Percentiles rank a stretch among this genome's conserved stretches.
phyloP scores from a whole-genome alignment of 2,888 invertebrate species.

The Athalia cordata region DNA sequence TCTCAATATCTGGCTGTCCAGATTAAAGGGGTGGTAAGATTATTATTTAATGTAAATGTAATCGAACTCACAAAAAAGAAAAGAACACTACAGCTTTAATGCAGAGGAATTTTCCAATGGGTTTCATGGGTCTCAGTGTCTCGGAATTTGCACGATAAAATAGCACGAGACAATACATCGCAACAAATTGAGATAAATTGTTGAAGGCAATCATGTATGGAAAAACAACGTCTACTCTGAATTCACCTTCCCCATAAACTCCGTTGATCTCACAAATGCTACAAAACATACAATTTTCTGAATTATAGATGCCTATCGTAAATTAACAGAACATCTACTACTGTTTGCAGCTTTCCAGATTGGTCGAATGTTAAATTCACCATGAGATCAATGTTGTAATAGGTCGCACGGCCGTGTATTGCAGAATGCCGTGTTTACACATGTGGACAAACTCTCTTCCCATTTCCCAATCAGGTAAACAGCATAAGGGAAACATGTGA shows the following conservation, averaged over 20 bases:
- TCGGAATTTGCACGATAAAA: slow-evolving; percentile 93
- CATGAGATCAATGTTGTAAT: slow-evolving; percentile 92
- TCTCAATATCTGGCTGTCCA: background rate
- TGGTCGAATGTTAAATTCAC: slow-evolving; percentile 76
- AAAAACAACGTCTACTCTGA: slow-evolving; percentile 89
- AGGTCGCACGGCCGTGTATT: slow-evolving; percentile 94
- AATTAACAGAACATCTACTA: no score
- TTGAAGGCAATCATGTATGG: slow-evolving; percentile 92
- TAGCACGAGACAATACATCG: slow-evolving; percentile 96
- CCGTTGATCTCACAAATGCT: slow-evolving; percentile 89
- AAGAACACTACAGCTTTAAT: slow-evolving; percentile 98
- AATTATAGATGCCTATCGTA: background rate
- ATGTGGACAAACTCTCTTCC: slow-evolving; percentile 94
- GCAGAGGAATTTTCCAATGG: slow-evolving; percentile 95
- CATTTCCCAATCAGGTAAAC: slow-evolving; percentile 94
- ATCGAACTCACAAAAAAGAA: slow-evolving; percentile 93
- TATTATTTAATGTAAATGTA: slow-evolving; percentile 16
- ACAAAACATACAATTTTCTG: slow-evolving; percentile 61
- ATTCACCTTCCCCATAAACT: slow-evolving; percentile 94
- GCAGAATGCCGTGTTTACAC: slow-evolving; percentile 97
- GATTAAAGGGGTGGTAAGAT: background rate
- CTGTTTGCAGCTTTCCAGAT: background rate
- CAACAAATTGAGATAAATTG: slow-evolving; percentile 95
- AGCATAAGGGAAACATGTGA: slow-evolving; percentile 94
- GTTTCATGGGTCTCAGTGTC: slow-evolving; percentile 93